Evolutionary conservation across 2,113 vertebrate species (phyloP), one percentile per base, ranked within the genome.

Genomic region (Phrynosoma platyrhinos): DNA sequence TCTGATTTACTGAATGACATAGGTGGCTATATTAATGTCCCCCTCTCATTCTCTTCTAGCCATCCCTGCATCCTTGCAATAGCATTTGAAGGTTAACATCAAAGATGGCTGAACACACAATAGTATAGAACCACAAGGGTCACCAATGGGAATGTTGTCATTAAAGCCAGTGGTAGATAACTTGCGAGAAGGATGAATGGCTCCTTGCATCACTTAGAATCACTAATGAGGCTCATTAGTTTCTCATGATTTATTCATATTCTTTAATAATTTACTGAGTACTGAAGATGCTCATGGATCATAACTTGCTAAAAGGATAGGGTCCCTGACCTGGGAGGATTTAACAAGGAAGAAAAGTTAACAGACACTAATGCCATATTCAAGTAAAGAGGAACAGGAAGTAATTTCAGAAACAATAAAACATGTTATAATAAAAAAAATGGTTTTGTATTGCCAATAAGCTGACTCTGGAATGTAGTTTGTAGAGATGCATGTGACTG

Each of bases 171-270:
- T 86, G 91, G 55, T 83, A 88, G 81, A 75, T 71, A 92, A 52
- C 91, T 83, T 36, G 80, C 85, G 84, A 91, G 89, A 82, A 30
- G 1, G 88, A 82, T 71, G 91, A 77, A 92, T 58, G 91, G 87
- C 85, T 91, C 32, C 79, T 85, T 90, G 86, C 90, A 71, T 55
- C 32, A 20, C 93, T 93, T 92, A 84, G 83, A 87, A 79, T 76
- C 91, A 83, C 81, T 92, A 91, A 91, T 92, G 89, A n/a, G 68
- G 20, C 89, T 92, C 85, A 85, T 89, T 88, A 89, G 52, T 62
- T 83, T 84, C 79, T 81, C 36, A 88, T 92, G 87, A 89, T 76
- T 86, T 88, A 76, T 82, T 84, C 62, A 85, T 69, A 0, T 18
- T 36, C 64, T 53, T 0, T 76, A 91, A 62, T 86, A 83, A 83